Percentiles rank a stretch among this genome's conserved stretches.
These are phyloP conservation scores for Pedionomus torquatus DNA, from an alignment of 2,113 vertebrate genomes.

Conservation along the genomic window DNA sequence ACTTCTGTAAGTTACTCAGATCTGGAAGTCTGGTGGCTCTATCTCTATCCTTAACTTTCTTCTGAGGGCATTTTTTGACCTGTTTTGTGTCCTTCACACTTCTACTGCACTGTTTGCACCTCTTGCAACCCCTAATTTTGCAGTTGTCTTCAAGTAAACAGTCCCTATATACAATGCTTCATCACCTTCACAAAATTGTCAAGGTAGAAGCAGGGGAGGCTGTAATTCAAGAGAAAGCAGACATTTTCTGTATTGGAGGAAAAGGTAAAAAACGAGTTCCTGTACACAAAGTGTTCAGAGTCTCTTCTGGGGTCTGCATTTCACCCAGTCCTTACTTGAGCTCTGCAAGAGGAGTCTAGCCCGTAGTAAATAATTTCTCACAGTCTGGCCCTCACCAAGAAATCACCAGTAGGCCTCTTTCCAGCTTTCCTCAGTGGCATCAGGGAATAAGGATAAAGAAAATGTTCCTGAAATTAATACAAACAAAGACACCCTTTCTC, in stretches of 20 bases:
- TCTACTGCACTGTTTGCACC: neutral
- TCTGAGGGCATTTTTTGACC: neutral
- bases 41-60: neutral
- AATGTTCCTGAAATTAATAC: constrained; percentile 29
- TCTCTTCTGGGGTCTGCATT: neutral
- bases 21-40: neutral
- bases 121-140: neutral
- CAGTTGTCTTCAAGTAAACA: neutral
- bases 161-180: neutral
- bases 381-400: neutral
- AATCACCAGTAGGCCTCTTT: neutral
- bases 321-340: neutral
- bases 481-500: neutral
- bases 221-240: neutral
- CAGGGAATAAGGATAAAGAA: neutral
- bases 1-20: neutral
- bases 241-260: neutral
- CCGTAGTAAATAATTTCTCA: neutral
- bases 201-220: neutral
- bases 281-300: neutral
- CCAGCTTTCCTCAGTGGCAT: neutral
- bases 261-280: neutral
- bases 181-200: neutral
- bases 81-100: neutral
- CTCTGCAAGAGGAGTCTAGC: neutral